These are phyloP conservation scores for crab-eating macaque (Macaca fascicularis) DNA, from an alignment of 2,113 vertebrate species.

Conservation along the genomic window T2T-MFA8v1.1 NC_088375.1:165099501-165100000, in stretches of 20 bases:
- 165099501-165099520: neutral
- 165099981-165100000: neutral
- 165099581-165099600: conserved; percentile 32
- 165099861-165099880: neutral
- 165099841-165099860: neutral
- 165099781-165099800: conserved; percentile 29
- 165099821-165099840: neutral
- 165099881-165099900: neutral
- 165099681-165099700: neutral
- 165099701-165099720: neutral
- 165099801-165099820: conserved; percentile 10
- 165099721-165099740: neutral
- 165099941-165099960: neutral
- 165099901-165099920: neutral
- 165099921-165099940: neutral
- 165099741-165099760: conserved; percentile 5
- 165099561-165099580: conserved; percentile 26
- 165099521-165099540: neutral
- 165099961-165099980: neutral
- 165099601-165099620: conserved; percentile 4
- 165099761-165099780: conserved; percentile 57
- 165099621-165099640: neutral
- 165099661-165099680: neutral
- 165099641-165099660: neutral
- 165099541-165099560: conserved; percentile 18